Conservation (phyloP, 1,140 invertebrate genomes). For the Papilio xuthus region DNA sequence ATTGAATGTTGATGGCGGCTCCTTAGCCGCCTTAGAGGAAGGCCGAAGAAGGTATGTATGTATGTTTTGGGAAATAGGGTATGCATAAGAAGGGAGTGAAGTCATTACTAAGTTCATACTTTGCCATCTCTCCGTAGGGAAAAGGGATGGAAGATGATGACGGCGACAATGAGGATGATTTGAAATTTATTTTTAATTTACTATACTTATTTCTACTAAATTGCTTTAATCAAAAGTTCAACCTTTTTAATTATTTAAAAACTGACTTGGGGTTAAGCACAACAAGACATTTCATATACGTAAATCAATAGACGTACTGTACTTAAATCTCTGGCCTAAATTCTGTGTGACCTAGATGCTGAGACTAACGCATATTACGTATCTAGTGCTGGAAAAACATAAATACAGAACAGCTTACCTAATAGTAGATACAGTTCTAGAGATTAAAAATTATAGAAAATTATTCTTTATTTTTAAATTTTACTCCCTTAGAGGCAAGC, state of each 20-base stretch:
- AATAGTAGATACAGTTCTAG: neutral
- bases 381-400: constrained; percentile 9
- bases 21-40: too few relatives aligned
- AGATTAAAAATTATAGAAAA: too few relatives aligned
- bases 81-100: neutral
- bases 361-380: constrained; percentile 15
- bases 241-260: neutral
- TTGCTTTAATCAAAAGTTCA: neutral
- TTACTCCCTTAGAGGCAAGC: too few relatives aligned
- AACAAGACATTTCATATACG: neutral
- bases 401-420: neutral
- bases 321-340: constrained; percentile 12
- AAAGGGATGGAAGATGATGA: neutral
- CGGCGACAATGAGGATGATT: too few relatives aligned
- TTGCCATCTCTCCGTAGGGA: too few relatives aligned
- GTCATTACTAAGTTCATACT: neutral
- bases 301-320: constrained; percentile 15
- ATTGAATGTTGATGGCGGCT: neutral
- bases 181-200: too few relatives aligned
- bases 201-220: too few relatives aligned
- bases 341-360: constrained; percentile 15
- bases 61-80: neutral
- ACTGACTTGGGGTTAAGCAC: neutral
- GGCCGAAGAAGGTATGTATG: neutral
- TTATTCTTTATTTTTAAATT: too few relatives aligned